Base-by-base conservation (phyloP, 2,113 vertebrate genomes). In the Antidorcas marsupialis region DNA sequence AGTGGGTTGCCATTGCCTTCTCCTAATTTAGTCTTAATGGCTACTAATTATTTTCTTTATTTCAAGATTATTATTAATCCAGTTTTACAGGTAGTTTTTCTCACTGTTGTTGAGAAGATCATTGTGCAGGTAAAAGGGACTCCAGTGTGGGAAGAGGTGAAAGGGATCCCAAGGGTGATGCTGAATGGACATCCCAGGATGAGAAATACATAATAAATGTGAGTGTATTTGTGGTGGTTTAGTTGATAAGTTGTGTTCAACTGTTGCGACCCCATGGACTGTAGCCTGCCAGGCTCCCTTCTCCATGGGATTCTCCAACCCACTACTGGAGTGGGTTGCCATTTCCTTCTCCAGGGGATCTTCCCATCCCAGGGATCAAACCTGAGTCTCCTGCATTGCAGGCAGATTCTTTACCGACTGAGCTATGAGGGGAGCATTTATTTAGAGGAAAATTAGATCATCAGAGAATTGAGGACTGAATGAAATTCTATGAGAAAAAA, bases 1-100 rank as follows among this genome's bases (percentile, higher is more conserved):
- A 57, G 55, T 57, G 55, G 55, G 21, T 3, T 57, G 1, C 55
- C 55, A 57, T 9, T 57, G 21, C 21, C 55, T 57, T 23, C 55
- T 57, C 55, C 3, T 3, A 16, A 89, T 67, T 85, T 88, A 62
- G 60, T 62, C 60, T 62, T 30, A 39, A 78, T n/a, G 39, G n/a
- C 7, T 86, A 52, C 33, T 94, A 79, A 33, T 83, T 64, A 17
- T 23, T 82, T 90, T 27, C 84, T 52, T 43, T n/a, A 52, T 84
- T 79, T 60, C 39, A 43, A 47, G 47, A 17, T 95, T 43, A 76
- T 83, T 62, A 55, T 62, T 55, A 43, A 88, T 17, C 39, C 28
- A 89, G 47, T 33, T 45, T 92, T 64, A 78, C 4, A 92, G 78
- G n/a, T 27, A 76, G 30, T 76, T 91, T 82, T 64, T 36, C 25